Evolutionary conservation across 2,797 vertebrate genomes (phyloP).

Genomic region (Liasis olivaceus): DNA sequence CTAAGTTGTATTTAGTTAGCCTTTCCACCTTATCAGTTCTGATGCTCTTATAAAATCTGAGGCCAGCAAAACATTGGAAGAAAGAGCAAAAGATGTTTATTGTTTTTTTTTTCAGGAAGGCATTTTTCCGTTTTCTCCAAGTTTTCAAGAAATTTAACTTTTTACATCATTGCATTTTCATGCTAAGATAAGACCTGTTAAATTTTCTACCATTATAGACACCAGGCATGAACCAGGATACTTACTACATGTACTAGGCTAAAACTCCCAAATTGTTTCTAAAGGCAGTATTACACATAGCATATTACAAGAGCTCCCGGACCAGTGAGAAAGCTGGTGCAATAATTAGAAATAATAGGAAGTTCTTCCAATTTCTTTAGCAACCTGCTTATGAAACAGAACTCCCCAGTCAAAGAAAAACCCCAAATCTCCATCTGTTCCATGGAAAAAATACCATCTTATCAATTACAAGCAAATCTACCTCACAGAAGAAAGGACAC

Average conservation of each 20-base stretch:
- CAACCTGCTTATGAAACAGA: not conserved
- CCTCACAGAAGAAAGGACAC: not conserved
- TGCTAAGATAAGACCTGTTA: not conserved
- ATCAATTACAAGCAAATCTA: not conserved
- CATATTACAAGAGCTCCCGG: not conserved
- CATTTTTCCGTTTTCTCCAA: not conserved
- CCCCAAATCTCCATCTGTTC: not conserved
- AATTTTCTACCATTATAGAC: not conserved
- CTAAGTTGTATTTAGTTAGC: not conserved
- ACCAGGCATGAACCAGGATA: not conserved
- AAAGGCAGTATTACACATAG: not conserved
- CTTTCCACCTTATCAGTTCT: not conserved
- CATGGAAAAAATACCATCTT: not conserved
- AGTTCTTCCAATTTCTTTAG: not conserved
- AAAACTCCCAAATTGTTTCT: not conserved
- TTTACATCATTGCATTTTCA: not conserved
- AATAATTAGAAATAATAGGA: not conserved
- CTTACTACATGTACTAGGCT: not conserved
- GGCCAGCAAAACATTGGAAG: not conserved
- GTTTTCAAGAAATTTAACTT: not conserved
- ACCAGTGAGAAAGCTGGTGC: not conserved
- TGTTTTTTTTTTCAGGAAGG: not conserved
- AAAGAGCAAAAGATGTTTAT: not conserved
- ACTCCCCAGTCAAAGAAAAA: not conserved
- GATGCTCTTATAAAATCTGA: not conserved